phyloP scores from a whole-genome alignment of 2,113 vertebrate genomes.

The Oreochromis niloticus region DNA sequence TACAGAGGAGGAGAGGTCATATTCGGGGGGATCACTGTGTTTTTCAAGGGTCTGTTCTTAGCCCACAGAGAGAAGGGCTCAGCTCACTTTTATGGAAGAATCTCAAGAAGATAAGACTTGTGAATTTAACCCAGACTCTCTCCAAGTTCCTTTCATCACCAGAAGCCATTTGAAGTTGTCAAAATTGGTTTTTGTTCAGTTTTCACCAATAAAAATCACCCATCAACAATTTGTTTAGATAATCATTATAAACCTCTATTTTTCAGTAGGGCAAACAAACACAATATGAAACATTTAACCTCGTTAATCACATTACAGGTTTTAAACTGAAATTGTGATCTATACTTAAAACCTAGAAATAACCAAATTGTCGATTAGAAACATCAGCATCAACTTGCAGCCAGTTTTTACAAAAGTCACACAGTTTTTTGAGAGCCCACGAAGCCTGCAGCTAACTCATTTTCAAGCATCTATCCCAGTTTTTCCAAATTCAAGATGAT shows the following conservation, averaged over 20 bases:
- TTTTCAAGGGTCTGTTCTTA: constrained; percentile 12
- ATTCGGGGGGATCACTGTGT: neutral
- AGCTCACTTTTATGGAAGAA: neutral
- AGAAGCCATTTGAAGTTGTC: neutral
- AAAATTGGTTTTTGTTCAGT: neutral
- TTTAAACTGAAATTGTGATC: neutral
- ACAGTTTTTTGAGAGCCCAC: neutral
- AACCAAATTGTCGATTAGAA: neutral
- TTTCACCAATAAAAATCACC: neutral
- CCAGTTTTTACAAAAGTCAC: neutral
- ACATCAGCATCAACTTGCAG: neutral
- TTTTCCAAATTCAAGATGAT: neutral
- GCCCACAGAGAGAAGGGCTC: constrained; percentile 2
- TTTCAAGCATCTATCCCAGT: neutral
- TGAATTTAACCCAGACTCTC: neutral
- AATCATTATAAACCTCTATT: neutral
- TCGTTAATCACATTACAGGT: neutral
- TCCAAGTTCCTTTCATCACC: neutral
- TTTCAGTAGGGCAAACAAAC: neutral
- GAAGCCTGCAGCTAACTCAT: neutral
- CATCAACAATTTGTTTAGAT: neutral
- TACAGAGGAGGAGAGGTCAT: constrained; percentile 6
- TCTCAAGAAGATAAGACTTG: constrained; percentile 16
- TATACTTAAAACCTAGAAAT: neutral
- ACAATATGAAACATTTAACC: neutral